These are phyloP conservation scores for Eulemur coronatus DNA, from an alignment of 2,797 vertebrate genomes.

Conservation along the genomic window DNA sequence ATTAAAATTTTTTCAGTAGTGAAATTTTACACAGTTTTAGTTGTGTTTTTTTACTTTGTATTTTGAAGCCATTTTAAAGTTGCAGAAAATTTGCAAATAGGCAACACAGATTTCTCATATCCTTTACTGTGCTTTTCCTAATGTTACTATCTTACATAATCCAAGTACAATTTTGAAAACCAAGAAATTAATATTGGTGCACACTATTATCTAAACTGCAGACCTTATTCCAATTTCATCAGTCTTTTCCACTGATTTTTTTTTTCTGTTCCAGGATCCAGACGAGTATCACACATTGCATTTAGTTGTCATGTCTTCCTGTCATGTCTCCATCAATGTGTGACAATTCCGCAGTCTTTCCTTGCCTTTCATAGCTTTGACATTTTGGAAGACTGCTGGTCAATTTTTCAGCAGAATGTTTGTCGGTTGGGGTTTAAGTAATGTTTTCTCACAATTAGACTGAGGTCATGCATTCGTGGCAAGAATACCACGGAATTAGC, in stretches of 20 bases:
- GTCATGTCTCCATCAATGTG: not conserved
- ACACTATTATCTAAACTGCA: not conserved
- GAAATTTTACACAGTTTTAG: not conserved
- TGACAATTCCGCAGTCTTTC: not conserved
- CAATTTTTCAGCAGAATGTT: not conserved
- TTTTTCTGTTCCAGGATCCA: not conserved
- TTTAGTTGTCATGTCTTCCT: not conserved
- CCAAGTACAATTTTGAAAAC: not conserved
- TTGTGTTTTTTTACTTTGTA: not conserved
- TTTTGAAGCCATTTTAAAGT: not conserved
- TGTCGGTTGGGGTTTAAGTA: not conserved
- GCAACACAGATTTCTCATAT: not conserved
- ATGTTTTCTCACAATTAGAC: not conserved
- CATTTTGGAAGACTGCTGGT: not conserved
- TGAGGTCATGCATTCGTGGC: not conserved
- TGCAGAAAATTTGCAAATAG: not conserved
- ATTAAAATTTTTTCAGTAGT: not conserved
- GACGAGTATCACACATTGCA: not conserved
- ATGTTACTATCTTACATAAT: not conserved
- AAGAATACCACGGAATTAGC: not conserved
- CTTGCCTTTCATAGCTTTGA: not conserved
- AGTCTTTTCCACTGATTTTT: not conserved
- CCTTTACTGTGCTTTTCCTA: not conserved
- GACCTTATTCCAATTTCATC: not conserved
- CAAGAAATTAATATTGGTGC: not conserved